A percentile compares a stretch with the other conserved stretches of the same genome.
Conservation (phyloP, 2,888 invertebrate species). For the Napeogenes sylphis region DNA sequence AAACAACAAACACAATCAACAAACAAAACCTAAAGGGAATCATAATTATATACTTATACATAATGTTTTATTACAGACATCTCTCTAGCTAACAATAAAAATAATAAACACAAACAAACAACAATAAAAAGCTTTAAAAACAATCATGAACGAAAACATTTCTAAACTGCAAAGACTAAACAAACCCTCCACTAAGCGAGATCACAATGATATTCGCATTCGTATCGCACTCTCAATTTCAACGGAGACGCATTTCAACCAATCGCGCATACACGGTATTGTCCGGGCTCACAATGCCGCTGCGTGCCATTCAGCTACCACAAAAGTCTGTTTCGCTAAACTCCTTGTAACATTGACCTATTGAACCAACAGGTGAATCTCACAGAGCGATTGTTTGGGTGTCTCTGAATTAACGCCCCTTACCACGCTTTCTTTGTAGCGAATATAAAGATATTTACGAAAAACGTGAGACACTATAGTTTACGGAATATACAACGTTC, state of each 20-base stretch:
- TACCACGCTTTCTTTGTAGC: conserved; percentile 25
- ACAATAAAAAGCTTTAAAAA: no score
- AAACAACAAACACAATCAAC: background rate
- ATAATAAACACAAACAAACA: no score
- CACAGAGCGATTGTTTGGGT: conserved; percentile 71
- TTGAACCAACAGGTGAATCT: conserved; percentile 72
- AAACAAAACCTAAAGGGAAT: background rate
- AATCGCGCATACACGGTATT: conserved; percentile 68
- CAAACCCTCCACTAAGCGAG: conserved; percentile 11
- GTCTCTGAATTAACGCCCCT: conserved; percentile 60
- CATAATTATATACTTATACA: no score
- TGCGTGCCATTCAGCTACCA: conserved; percentile 64
- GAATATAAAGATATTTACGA: background rate
- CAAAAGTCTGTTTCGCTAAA: conserved; percentile 74
- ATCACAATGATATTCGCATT: conserved; percentile 31
- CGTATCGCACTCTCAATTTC: conserved; percentile 60
- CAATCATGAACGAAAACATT: background rate
- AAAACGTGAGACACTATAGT: no score
- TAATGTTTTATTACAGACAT: no score
- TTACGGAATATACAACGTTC: no score
- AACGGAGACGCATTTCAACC: conserved; percentile 56
- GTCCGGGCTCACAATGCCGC: conserved; percentile 59
- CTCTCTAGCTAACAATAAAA: no score
- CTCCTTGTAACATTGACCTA: conserved; percentile 76
- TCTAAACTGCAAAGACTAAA: conserved; percentile 3